Evolutionary conservation across 1,140 invertebrate genomes (phyloP).

Genomic region (Papilio helenus): DNA sequence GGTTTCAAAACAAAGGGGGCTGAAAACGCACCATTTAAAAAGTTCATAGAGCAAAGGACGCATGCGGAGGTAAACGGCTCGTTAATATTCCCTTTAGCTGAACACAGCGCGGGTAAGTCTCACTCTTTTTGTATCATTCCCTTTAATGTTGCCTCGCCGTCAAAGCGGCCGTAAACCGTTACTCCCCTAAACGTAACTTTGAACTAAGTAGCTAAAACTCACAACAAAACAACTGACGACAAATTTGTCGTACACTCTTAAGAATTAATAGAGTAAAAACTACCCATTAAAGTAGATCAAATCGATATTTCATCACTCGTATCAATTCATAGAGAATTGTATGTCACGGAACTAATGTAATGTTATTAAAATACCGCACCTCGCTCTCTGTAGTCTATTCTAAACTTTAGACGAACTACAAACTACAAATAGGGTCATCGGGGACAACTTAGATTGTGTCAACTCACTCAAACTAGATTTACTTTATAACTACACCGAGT

Average conservation of each 20-base stretch:
- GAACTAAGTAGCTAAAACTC: conserved; percentile 15
- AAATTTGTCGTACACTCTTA: not conserved
- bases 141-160: conserved; percentile 12
- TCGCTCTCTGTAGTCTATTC: not conserved
- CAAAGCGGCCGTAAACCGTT: conserved; percentile 8
- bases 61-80: conserved; percentile 18
- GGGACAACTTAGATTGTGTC: conserved; percentile 15
- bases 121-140: conserved; percentile 24
- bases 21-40: conserved; percentile 27
- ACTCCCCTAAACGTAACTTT: conserved; percentile 4
- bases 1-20: not conserved
- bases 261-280: not conserved
- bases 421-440: conserved; percentile 19
- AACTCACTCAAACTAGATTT: conserved; percentile 11
- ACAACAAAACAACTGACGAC: not conserved
- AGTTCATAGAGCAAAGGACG: conserved; percentile 19
- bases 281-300: not conserved
- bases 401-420: not conserved
- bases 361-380: not conserved
- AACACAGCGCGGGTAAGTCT: not conserved
- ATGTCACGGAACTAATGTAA: not conserved
- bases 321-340: not conserved
- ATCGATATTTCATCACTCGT: not conserved
- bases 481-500: not conserved
- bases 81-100: conserved; percentile 25